These are phyloP conservation scores for Hydra vulgaris DNA, from an alignment of 30 jellyfish, hydroid and myxozoan genomes.

Conservation along the genomic window DNA sequence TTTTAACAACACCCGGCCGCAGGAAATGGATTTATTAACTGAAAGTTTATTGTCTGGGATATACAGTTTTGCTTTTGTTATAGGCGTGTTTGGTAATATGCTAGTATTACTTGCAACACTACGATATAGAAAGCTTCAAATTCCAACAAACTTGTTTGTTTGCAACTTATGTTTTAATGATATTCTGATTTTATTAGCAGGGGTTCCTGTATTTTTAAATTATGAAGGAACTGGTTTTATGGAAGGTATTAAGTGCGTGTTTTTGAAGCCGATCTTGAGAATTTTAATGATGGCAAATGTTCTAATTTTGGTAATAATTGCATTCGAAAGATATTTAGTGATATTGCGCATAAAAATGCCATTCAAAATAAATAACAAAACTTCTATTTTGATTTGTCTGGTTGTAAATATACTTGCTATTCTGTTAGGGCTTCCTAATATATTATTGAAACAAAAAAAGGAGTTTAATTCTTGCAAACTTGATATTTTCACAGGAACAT, in stretches of 20 bases:
- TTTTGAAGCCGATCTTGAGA: neutral
- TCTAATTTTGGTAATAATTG: neutral
- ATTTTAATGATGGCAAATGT: neutral
- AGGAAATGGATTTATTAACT: neutral
- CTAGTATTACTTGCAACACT: neutral
- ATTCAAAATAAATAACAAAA: too few species aligned
- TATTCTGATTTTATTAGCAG: neutral
- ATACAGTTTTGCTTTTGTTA: neutral
- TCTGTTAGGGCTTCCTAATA: neutral
- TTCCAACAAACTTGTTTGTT: neutral
- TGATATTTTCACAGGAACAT: neutral
- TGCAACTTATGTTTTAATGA: neutral
- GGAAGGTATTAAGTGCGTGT: neutral
- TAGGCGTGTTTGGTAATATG: neutral
- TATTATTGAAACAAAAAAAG: neutral
- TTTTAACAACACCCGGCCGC: neutral
- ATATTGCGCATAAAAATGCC: neutral
- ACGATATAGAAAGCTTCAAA: neutral
- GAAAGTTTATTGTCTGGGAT: neutral
- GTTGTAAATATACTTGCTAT: neutral
- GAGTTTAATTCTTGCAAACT: neutral
- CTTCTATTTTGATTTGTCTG: neutral
- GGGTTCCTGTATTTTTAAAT: neutral
- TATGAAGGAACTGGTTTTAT: neutral
- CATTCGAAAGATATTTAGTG: neutral